Base-by-base conservation (phyloP, 2,797 vertebrate genomes). In the Leptodactylus fallax region DNA sequence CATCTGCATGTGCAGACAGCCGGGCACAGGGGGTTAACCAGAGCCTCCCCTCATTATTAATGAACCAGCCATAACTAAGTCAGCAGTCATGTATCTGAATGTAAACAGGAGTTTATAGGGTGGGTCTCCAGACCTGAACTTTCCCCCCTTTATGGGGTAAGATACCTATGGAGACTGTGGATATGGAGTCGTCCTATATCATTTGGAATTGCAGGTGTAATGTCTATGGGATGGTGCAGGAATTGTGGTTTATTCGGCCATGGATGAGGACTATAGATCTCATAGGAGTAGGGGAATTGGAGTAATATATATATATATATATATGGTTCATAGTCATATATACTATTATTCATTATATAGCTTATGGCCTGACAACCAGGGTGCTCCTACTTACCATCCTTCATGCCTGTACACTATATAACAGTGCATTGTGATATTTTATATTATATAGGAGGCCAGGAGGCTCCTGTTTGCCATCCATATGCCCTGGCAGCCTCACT, bases 41-140 rank as follows among this genome's bases (percentile, higher is more conserved):
- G 21, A 36, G 49, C 55, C 72, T 53, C 45, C 72, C 83, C 72
- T 63, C 61, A 61, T 60, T 84, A 84, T 74, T 84, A 74, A 84
- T 84, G 82, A 72, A 76, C 10, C 7, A 14, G 60, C 83, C 19
- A 76, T 77, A 85, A 85, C 51, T 36, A 60, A 85, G 45, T 49
- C 69, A 78, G 56, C 49, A 8, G 45, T 78, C 45, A 77, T 63
- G 45, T 65, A 25, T 65, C 71, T 85, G 45, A 36, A 85, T 85
- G 58, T 63, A 85, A 76, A 76, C 72, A 76, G 5, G 71, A 25
- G 67, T 55, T 14, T 55, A 55, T 69, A 56, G 82, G 82, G 55
- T 51, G 55, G 67, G 67, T 74, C 82, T 74, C 25, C 27, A 60
- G 51, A 76, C 7, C 25, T 47, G 47, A 49, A 79, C 78, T 60